Evolutionary conservation across 1,140 invertebrate genomes (phyloP), one percentile per base, ranked within the genome.

Genomic region (Agrilus planipennis): DNA sequence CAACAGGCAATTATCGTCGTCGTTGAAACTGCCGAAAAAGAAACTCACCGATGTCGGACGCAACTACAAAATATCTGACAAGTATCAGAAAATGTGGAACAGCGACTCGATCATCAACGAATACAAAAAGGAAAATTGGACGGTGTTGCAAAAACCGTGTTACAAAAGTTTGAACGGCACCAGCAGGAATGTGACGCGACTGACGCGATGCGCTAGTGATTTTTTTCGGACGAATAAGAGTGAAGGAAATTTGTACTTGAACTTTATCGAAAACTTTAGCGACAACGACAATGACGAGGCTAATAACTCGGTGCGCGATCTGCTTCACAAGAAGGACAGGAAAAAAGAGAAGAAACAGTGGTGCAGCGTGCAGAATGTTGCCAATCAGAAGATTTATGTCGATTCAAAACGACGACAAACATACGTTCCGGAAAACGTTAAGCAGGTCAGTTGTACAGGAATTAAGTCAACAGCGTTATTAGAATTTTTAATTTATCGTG

Each of bases 381-480:
- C 17, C 18, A 43, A 19, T 14, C 11, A 23, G 38, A 19, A 23
- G 22, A 4, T 39, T 35, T 19, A 31, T 41, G 14, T n/a, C 5
- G 25, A 21, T 23, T 29, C 35, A 21, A n/a, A n/a, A n/a, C n/a
- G 45, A 5, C 55, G 55, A 32, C 51, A 53, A 27, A 51, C 54
- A 25, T 37, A 44, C 35, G 53, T 59, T 9, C 41, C 45, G 18
- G 51, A 52, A 23, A 54, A 55, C 34, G 54, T 57, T 20, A 55
- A 53, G 46, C 53, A 59, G 57, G 57, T 55, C 42, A 47, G 49
- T 38, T 4, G 0, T 11, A 3, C 6, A 11, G 25, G 7, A n/a
- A 7, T 27, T 27, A n/a, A n/a, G n/a, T n/a, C n/a, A n/a, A n/a
- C 27, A 40, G 38, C n/a, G 38, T 40, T 18, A 31, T n/a, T n/a